These are phyloP conservation scores for Alouatta palliata DNA, from an alignment of 2,113 vertebrate genomes.

Conservation along the genomic window DNA sequence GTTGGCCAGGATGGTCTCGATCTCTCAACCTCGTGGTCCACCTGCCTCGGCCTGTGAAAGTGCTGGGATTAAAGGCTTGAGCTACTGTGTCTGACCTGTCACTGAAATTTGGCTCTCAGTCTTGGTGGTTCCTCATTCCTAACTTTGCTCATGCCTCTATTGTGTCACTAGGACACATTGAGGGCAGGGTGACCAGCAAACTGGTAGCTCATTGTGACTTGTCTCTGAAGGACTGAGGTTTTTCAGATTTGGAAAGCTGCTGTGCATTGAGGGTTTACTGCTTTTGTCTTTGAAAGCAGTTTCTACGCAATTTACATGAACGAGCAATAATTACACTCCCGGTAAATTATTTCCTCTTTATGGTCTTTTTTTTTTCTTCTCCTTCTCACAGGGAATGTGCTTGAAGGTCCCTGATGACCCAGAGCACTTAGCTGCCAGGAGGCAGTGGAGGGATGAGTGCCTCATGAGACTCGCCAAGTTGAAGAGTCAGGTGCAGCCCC, in stretches of 20 bases:
- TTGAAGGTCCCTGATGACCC: conserved; percentile 87
- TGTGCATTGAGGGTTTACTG: not conserved
- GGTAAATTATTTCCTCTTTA: not conserved
- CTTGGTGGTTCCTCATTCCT: not conserved
- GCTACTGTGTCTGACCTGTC: no score
- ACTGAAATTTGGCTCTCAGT: no score
- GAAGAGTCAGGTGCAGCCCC: conserved; percentile 85
- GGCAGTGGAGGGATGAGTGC: conserved; percentile 90
- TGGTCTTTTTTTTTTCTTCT: not conserved
- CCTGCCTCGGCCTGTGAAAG: no score
- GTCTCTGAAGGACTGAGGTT: not conserved
- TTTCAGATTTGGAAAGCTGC: not conserved
- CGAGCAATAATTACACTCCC: not conserved
- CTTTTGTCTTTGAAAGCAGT: not conserved
- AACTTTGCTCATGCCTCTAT: not conserved
- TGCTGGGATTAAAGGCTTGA: no score
- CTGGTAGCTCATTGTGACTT: not conserved
- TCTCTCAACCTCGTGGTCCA: no score
- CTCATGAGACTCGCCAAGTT: conserved; percentile 89
- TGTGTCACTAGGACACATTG: not conserved
- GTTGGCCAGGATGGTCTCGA: no score
- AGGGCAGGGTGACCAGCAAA: not conserved
- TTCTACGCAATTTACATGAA: not conserved
- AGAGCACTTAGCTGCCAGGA: conserved; percentile 87
- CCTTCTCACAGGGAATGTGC: conserved; percentile 88